Percentiles rank a stretch among this genome's conserved stretches.
Conservation (phyloP, 2,797 vertebrate genomes). For the Myotis findleyi region DNA sequence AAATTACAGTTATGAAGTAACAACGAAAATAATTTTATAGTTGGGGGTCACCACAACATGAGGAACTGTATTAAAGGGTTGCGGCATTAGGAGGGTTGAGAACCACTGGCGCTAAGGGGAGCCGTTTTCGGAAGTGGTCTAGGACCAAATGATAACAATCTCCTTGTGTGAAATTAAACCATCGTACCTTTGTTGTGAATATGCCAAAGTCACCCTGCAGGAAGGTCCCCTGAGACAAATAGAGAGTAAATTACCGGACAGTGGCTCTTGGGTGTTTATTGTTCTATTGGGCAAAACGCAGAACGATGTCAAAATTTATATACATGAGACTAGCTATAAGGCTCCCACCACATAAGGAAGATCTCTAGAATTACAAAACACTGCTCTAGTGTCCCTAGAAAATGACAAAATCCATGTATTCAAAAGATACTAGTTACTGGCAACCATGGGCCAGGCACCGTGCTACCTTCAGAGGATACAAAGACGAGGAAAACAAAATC, state of each 20-base stretch:
- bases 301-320: neutral
- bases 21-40: no score
- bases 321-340: neutral
- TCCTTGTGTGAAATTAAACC: neutral
- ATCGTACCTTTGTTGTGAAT: constrained; percentile 25
- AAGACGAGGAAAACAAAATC: neutral
- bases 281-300: neutral
- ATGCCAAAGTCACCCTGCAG: neutral
- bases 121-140: constrained; percentile 64
- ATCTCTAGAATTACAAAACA: neutral
- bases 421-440: neutral
- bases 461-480: neutral
- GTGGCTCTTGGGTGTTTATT: neutral
- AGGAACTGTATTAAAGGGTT: no score
- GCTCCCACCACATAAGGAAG: neutral
- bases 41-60: no score
- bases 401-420: neutral
- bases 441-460: neutral
- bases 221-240: neutral
- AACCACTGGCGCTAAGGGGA: neutral
- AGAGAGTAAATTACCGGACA: neutral
- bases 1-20: no score
- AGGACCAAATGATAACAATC: constrained; percentile 38
- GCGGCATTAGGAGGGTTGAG: no score
- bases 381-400: neutral